phyloP scores from a whole-genome alignment of 1,140 invertebrate species.

The Drosophila melanica region DNA sequence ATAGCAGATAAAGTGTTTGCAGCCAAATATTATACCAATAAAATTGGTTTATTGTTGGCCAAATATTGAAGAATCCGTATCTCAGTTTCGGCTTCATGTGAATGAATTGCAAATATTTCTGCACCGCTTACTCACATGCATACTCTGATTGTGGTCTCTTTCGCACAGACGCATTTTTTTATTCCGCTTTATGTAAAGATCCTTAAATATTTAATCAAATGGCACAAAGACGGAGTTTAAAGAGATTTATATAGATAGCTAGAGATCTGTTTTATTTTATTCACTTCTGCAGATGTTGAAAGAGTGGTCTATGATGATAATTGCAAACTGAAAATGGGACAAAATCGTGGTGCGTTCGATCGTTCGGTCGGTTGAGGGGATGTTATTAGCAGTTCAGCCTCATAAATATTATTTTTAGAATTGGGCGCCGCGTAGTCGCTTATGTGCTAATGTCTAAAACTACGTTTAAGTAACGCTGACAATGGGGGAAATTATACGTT shows the following conservation, averaged over 20 bases:
- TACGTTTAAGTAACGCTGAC: constrained; percentile 68
- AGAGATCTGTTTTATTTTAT: constrained; percentile 43
- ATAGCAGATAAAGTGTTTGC: too few relatives aligned
- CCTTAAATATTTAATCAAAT: background rate
- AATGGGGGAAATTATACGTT: constrained; percentile 23
- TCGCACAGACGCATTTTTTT: background rate
- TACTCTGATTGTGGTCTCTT: too few relatives aligned
- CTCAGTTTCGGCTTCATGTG: too few relatives aligned
- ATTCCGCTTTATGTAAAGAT: background rate
- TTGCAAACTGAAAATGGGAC: constrained; percentile 4
- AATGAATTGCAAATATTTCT: too few relatives aligned
- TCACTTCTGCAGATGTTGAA: constrained; percentile 5
- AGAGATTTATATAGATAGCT: constrained; percentile 17
- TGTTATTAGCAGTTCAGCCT: constrained; percentile 61
- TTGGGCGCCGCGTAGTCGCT: constrained; percentile 45
- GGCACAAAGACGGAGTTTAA: background rate
- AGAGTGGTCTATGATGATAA: constrained; percentile 1
- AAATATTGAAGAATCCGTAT: background rate
- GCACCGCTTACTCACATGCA: too few relatives aligned
- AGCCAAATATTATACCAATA: too few relatives aligned
- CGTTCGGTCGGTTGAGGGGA: background rate
- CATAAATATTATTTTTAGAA: constrained; percentile 46
- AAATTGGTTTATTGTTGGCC: too few relatives aligned
- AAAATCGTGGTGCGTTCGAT: background rate
- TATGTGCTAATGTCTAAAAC: constrained; percentile 57